These are phyloP conservation scores for Nomada fucata DNA, from an alignment of 2,888 invertebrate species.

Conservation along the genomic window DNA sequence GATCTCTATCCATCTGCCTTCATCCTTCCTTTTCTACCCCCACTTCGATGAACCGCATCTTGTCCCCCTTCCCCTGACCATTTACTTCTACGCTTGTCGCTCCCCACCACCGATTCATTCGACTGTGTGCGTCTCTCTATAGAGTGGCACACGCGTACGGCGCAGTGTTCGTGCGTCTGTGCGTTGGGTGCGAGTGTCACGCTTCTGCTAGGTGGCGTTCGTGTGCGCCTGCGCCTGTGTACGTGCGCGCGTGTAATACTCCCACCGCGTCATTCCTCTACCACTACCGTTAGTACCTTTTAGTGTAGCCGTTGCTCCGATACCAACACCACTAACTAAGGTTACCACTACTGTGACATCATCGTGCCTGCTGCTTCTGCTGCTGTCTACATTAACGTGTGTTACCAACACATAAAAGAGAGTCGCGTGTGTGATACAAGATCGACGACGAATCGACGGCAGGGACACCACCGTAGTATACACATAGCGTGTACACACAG, in stretches of 20 bases:
- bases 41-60: constrained; percentile 52
- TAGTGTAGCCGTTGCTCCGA: constrained; percentile 15
- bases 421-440: constrained; percentile 39
- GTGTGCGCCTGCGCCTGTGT: constrained; percentile 47
- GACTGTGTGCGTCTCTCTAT: constrained; percentile 43
- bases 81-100: constrained; percentile 41
- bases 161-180: constrained; percentile 50
- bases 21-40: constrained; percentile 57
- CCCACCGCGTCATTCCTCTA: constrained; percentile 52
- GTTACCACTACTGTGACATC: constrained; percentile 37
- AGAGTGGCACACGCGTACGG: constrained; percentile 54
- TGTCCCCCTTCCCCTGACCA: constrained; percentile 32
- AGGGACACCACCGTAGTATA: constrained; percentile 66
- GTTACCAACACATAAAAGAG: constrained; percentile 12
- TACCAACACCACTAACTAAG: constrained; percentile 19
- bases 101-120: constrained; percentile 48
- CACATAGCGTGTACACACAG: constrained; percentile 53
- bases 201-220: constrained; percentile 49
- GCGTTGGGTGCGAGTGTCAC: constrained; percentile 46
- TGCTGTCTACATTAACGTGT: constrained; percentile 21
- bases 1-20: constrained; percentile 52
- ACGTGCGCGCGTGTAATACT: constrained; percentile 62
- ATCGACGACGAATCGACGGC: constrained; percentile 68
- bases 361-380: constrained; percentile 24
- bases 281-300: constrained; percentile 42